Base-by-base conservation (phyloP, 2,888 invertebrate species). In the Tromatobia lineatoria region DNA sequence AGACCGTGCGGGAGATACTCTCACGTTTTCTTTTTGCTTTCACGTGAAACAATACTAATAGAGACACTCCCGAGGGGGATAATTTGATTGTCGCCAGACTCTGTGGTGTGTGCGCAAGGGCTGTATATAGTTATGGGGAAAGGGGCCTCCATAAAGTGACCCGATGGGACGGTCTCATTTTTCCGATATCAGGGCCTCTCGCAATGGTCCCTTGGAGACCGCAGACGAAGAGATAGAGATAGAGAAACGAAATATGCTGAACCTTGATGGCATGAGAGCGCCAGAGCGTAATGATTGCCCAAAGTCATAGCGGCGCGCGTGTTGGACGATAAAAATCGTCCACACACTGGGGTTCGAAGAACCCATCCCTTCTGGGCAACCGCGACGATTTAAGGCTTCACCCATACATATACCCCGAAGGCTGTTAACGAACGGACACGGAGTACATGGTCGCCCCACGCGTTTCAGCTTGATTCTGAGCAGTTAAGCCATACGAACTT, bases 71-170 rank as follows among this genome's bases (percentile, higher is more conserved):
- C 80, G 77, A 73, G 73, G 77, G 77, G 73, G 77, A 83, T 80
- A 83, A 83, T 83, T 83, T 73, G 76, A 83, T 83, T 80, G 83
- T 83, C 83, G 38, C 80, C 70, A 10, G 71, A 29, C 15, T 64
- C 20, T 52, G 34, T 11, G 70, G 45, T 71, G 50, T 69, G 23
- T 50, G 18, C 11, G 52, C 42, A 11, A 45, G 20, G 3, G 25
- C n/a, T 59, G n/a, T 59, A 59, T 59, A 59, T 59, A 57, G 25
- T 4, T 18, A 13, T 57, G 13, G 13, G 47, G 77, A 45, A 54
- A 47, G 18, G 29, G 29, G 59, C 69, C 29, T 45, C 52, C 42
- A 0, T 45, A 50, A 11, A 34, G 50, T 15, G 18, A 61, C 20
- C 45, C 10, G n/a, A 42, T 20, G 42, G 34, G 71, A 18, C 34